Percentiles rank a stretch among this genome's conserved stretches.
Evolutionary conservation across 2,888 invertebrate species (phyloP).

Genomic region (Drosophila flavopinicola): DNA sequence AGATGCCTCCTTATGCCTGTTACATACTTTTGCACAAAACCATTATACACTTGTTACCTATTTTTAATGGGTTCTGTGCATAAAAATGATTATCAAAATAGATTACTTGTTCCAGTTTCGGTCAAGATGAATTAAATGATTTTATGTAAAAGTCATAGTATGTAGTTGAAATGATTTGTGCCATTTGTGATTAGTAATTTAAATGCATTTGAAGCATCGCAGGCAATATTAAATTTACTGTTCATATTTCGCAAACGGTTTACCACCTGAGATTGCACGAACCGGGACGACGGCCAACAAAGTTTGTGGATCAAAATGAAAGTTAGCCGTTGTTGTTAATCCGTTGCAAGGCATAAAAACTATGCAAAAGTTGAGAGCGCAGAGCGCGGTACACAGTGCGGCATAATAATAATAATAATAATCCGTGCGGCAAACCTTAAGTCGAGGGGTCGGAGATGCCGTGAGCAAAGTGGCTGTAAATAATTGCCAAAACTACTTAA

Average conservation of each 20-base stretch:
- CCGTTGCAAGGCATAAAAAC: slow-evolving; percentile 75
- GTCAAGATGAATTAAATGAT: too few species aligned
- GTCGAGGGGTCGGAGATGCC: slow-evolving; percentile 22
- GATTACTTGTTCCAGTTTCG: too few species aligned
- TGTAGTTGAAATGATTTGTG: not conserved
- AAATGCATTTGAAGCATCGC: slow-evolving; percentile 59
- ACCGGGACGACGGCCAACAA: slow-evolving; percentile 36
- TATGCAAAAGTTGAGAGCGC: slow-evolving; percentile 68
- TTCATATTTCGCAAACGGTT: slow-evolving; percentile 61
- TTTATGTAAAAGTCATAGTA: too few species aligned
- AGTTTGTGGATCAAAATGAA: slow-evolving; percentile 74
- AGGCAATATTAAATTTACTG: slow-evolving; percentile 41
- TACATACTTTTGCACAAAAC: too few species aligned
- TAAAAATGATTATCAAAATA: too few species aligned
- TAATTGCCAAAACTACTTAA: slow-evolving; percentile 82
- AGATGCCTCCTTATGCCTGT: too few species aligned
- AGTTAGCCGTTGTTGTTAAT: slow-evolving; percentile 75
- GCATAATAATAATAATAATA: slow-evolving; percentile 78
- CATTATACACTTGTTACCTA: too few species aligned
- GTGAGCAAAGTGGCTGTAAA: slow-evolving; percentile 73
- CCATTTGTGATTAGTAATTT: slow-evolving; percentile 30
- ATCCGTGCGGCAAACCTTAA: slow-evolving; percentile 76
- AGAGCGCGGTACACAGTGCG: slow-evolving; percentile 35
- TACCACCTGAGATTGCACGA: slow-evolving; percentile 66
- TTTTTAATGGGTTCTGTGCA: too few species aligned